Conservation (phyloP, 2,888 invertebrate species). For the Hirtodrosophila trivittata region DNA sequence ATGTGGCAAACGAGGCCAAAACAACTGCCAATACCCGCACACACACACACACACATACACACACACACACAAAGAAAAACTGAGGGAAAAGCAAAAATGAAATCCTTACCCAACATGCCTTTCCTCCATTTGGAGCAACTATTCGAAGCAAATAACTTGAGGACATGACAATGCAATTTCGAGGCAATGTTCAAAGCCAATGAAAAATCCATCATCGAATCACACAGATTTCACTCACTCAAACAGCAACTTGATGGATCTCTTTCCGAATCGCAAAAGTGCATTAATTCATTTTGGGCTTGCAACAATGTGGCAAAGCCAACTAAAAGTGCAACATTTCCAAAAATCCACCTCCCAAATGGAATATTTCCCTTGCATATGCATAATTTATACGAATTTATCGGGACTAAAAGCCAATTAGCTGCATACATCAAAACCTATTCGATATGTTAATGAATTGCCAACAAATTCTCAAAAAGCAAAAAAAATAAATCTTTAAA, state of each 20-base stretch:
- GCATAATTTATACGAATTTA: too few species aligned
- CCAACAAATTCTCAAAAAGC: too few species aligned
- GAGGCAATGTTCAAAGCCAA: conserved; percentile 49
- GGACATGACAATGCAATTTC: conserved; percentile 76
- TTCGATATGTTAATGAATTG: too few species aligned
- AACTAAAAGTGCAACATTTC: too few species aligned
- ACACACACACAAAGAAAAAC: background rate
- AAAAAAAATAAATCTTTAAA: too few species aligned
- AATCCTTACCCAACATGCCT: too few species aligned
- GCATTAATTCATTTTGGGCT: conserved; percentile 19
- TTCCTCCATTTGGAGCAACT: conserved; percentile 3
- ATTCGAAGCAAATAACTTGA: conserved; percentile 63
- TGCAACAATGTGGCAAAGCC: background rate
- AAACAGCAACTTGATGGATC: conserved; percentile 23
- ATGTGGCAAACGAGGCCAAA: conserved; percentile 34
- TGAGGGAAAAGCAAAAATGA: background rate
- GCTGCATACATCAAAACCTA: too few species aligned
- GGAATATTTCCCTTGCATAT: too few species aligned
- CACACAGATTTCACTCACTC: too few species aligned
- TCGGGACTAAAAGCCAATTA: too few species aligned
- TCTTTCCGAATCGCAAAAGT: conserved; percentile 8
- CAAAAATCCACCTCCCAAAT: too few species aligned
- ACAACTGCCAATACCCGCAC: conserved; percentile 19
- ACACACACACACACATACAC: too few species aligned
- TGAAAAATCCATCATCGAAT: conserved; percentile 42